Base-by-base conservation (phyloP, 2,113 vertebrate genomes). In the Tonatia bakeri region DNA sequence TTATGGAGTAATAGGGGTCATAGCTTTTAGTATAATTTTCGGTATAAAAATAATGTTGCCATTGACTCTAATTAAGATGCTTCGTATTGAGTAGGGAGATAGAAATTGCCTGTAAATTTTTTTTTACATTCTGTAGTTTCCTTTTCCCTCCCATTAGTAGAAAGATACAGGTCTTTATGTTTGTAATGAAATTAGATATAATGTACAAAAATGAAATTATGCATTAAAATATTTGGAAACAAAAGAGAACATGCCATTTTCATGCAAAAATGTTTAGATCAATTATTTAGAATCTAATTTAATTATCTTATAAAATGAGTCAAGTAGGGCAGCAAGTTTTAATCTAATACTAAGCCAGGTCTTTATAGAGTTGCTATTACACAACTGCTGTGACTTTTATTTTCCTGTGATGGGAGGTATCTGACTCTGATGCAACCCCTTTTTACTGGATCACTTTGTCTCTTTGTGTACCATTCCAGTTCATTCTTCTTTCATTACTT, bases 1-100 rank as follows among this genome's bases (percentile, higher is more conserved):
- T 98, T 95, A 82, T 72, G 61, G 67, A 80, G 4, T 97, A 97
- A 96, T 33, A 95, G 31, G 89, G 3, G 20, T 69, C 80, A 75
- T 83, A 97, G 82, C 85, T 97, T 97, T 97, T 95, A 97, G 43
- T 56, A 95, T 45, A 69, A 5, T 69, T 96, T 97, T 96, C 73
- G 76, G 19, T 56, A n/a, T 47, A 95, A 91, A 79, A 89, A 87
- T 83, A 96, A 97, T 92, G 72, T 33, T 38, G 24, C 19, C 79
- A 50, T 33, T 87, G 33, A 89, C 92, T 97, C 89, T 93, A 87
- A 94, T 90, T 96, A 98, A 77, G 77, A 93, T 67, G 65, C 59
- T 43, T 7, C 96, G 10, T 87, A 15, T 47, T 94, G n/a, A 20
- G 7, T 76, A 94, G 33, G 64, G 73, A 80, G 43, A 33, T 73